Evolutionary conservation across 2,888 invertebrate genomes (phyloP).

Genomic region (Volucella bombylans): DNA sequence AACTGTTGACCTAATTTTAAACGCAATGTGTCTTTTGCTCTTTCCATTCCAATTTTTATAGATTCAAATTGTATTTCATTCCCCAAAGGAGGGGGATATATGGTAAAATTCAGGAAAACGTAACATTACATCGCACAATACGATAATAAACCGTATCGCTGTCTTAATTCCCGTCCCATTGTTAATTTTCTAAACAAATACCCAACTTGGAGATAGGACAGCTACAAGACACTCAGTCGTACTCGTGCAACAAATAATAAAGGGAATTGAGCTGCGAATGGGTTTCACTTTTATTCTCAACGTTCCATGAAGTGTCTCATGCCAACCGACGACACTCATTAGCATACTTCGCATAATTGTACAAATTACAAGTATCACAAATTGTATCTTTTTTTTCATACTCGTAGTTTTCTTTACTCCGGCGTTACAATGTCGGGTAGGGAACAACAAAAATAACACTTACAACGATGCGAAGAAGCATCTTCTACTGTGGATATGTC

Average conservation of each 20-base stretch:
- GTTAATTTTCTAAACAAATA: slow-evolving; percentile 57
- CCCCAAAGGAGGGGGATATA: not conserved
- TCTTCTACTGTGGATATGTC: not conserved
- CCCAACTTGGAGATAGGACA: slow-evolving; percentile 19
- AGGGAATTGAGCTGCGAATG: slow-evolving; percentile 35
- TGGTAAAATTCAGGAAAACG: slow-evolving; percentile 18
- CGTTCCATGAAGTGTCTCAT: slow-evolving; percentile 63
- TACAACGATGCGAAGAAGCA: not conserved
- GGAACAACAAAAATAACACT: not conserved
- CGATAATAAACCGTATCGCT: slow-evolving; percentile 56
- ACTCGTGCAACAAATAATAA: slow-evolving; percentile 2
- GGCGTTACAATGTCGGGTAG: not conserved
- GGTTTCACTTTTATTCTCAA: slow-evolving; percentile 72
- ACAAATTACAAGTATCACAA: slow-evolving; percentile 45
- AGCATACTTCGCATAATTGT: slow-evolving; percentile 70
- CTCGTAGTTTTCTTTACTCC: slow-evolving; percentile 19
- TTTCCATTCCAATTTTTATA: slow-evolving; percentile 5
- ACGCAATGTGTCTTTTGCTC: slow-evolving; percentile 27
- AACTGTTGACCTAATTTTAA: slow-evolving; percentile 46
- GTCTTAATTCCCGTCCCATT: slow-evolving; percentile 51
- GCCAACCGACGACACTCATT: slow-evolving; percentile 43
- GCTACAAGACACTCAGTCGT: not conserved
- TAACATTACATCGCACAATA: slow-evolving; percentile 33
- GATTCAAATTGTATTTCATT: not conserved
- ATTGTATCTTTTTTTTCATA: slow-evolving; percentile 18